phyloP scores from a whole-genome alignment of 2,888 invertebrate genomes.

The Meiosimyza platycephala region DNA sequence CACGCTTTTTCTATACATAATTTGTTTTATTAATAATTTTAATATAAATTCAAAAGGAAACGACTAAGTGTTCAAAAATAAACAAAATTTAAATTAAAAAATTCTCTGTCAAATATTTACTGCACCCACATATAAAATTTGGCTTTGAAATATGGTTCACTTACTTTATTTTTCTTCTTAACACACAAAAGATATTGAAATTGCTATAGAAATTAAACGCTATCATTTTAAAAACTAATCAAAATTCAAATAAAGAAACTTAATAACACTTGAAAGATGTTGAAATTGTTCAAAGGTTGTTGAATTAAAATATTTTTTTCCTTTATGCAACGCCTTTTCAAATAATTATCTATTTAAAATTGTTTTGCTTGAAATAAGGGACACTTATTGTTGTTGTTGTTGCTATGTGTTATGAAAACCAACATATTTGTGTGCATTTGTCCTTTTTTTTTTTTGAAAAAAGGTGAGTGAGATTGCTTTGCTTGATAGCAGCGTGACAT shows the following conservation, averaged over 20 bases:
- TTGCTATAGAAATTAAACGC: neutral
- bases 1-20: too few species aligned
- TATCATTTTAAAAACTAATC: neutral
- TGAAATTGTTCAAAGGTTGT: conserved; percentile 8
- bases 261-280: conserved; percentile 10
- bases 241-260: neutral
- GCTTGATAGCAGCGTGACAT: conserved; percentile 25
- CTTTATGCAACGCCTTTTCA: neutral
- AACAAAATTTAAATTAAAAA: too few species aligned
- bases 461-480: conserved; percentile 1
- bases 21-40: too few species aligned
- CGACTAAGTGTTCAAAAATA: too few species aligned
- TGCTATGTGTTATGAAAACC: neutral
- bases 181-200: too few species aligned
- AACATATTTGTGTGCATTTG: neutral
- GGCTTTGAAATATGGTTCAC: too few species aligned
- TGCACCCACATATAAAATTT: too few species aligned
- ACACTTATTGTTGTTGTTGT: neutral
- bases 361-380: conserved; percentile 8
- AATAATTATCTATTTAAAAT: conserved; percentile 9
- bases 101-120: too few species aligned
- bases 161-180: too few species aligned
- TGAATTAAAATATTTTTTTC: neutral
- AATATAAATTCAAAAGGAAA: too few species aligned
- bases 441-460: too few species aligned